Percentiles rank a stretch among this genome's conserved stretches.
These are phyloP conservation scores for Sebastes oblongus DNA, from an alignment of 2,797 vertebrate genomes.

Conservation along the genomic window DNA sequence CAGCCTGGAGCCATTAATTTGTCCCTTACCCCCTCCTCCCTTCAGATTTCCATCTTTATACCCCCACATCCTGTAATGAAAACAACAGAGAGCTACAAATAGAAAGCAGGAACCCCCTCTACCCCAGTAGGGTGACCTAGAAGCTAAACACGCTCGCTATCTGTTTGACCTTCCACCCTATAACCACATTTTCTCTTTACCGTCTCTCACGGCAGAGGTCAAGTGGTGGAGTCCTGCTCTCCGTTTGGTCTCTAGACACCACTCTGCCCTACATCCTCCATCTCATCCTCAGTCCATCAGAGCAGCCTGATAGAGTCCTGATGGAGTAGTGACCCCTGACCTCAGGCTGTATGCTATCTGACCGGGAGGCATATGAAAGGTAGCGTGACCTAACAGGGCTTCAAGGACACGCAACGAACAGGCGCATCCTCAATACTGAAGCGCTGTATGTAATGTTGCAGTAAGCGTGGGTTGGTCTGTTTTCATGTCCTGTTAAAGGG, in stretches of 20 bases:
- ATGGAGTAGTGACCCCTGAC: slow-evolving; percentile 22
- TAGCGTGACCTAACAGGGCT: not conserved
- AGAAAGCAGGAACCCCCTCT: not conserved
- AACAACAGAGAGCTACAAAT: slow-evolving; percentile 11
- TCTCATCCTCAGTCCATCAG: not conserved
- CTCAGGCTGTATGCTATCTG: not conserved
- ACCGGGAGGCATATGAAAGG: not conserved
- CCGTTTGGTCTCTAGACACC: slow-evolving; percentile 28
- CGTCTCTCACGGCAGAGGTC: not conserved
- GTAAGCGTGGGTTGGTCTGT: not conserved
- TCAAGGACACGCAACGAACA: not conserved
- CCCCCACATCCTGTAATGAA: not conserved
- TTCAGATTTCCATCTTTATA: not conserved
- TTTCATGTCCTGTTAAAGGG: not conserved
- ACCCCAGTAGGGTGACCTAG: not conserved
- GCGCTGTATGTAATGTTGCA: accelerated
- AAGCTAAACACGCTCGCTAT: not conserved
- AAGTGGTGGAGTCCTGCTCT: not conserved
- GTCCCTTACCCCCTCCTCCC: not conserved
- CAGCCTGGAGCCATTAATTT: not conserved
- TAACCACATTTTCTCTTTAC: not conserved
- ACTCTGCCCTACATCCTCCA: not conserved
- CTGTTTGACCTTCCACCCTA: slow-evolving; percentile 23
- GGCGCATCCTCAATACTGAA: not conserved
- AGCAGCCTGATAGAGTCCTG: slow-evolving; percentile 1